Conservation (phyloP, 2,888 invertebrate genomes). For the Parnassius orleans region DNA sequence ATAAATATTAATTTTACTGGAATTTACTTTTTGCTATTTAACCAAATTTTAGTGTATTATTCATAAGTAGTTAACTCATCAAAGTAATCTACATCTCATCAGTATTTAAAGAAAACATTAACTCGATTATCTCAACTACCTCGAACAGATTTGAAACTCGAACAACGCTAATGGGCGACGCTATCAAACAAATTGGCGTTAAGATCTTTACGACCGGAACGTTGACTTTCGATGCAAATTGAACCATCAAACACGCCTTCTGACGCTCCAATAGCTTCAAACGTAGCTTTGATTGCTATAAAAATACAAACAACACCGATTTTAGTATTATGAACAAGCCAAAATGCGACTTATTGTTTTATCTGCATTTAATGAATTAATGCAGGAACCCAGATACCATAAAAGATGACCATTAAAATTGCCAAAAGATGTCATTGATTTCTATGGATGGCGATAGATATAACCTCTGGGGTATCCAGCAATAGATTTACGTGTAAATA, state of each 20-base stretch:
- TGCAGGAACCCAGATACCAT: slow-evolving; percentile 46
- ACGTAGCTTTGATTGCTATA: slow-evolving; percentile 29
- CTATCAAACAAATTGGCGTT: slow-evolving; percentile 26
- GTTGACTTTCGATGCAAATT: slow-evolving; percentile 35
- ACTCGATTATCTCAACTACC: slow-evolving; percentile 18
- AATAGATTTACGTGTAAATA: too few species aligned
- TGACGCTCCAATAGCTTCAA: slow-evolving; percentile 17
- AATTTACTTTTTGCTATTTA: too few species aligned
- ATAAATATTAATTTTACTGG: too few species aligned
- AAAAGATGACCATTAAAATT: too few species aligned
- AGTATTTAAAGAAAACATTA: slow-evolving; percentile 17
- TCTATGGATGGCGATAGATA: too few species aligned
- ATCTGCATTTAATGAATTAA: slow-evolving; percentile 53
- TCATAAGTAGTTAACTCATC: background rate
- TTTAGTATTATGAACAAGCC: slow-evolving; percentile 63
- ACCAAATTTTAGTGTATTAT: too few species aligned
- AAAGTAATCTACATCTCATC: background rate
- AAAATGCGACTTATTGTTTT: slow-evolving; percentile 63
- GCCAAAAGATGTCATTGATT: too few species aligned
- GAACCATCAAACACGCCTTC: slow-evolving; percentile 34
- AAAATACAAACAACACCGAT: slow-evolving; percentile 34
- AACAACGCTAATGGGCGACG: slow-evolving; percentile 23
- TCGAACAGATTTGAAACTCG: slow-evolving; percentile 12
- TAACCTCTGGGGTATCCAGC: too few species aligned
- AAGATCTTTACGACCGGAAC: slow-evolving; percentile 31